A percentile compares a stretch with the other conserved stretches of the same genome.
Evolutionary conservation across 2,113 vertebrate genomes (phyloP).

Genomic region (Hepsetus odoe): DNA sequence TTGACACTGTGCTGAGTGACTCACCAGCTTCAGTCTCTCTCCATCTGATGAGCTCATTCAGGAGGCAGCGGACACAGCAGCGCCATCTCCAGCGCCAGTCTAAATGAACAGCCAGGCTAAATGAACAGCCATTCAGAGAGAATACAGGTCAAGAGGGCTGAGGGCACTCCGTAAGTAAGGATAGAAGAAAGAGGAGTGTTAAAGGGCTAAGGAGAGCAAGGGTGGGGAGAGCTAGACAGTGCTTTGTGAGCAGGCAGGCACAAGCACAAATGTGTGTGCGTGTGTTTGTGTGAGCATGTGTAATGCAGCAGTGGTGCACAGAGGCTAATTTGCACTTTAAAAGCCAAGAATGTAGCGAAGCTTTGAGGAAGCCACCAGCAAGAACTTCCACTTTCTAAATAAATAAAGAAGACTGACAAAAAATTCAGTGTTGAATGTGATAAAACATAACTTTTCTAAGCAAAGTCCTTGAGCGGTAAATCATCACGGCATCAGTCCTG

Average conservation of each 20-base stretch:
- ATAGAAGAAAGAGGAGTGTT: constrained; percentile 44
- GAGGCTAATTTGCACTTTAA: constrained; percentile 54
- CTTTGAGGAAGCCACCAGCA: constrained; percentile 55
- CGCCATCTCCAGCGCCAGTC: constrained; percentile 14
- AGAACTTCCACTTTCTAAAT: constrained; percentile 49
- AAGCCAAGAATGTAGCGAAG: constrained; percentile 41
- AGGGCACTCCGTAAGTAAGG: constrained; percentile 51
- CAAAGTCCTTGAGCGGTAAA: constrained; percentile 47
- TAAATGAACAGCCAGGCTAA: constrained; percentile 49
- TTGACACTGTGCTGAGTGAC: constrained; percentile 3
- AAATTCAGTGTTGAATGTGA: constrained; percentile 9
- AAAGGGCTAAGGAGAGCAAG: not conserved
- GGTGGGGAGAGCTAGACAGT: constrained; percentile 24
- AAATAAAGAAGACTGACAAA: constrained; percentile 50
- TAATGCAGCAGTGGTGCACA: not conserved
- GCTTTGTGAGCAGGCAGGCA: not conserved
- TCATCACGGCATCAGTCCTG: constrained; percentile 42
- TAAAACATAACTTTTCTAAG: constrained; percentile 44
- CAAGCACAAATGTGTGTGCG: not conserved
- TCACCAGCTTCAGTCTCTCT: constrained; percentile 24
- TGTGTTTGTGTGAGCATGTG: constrained; percentile 10
- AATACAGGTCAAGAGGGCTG: constrained; percentile 59
- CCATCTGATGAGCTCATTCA: constrained; percentile 58
- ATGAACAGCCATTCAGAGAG: constrained; percentile 53
- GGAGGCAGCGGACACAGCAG: constrained; percentile 21